phyloP scores from a whole-genome alignment of 2,797 vertebrate genomes.

The Thripadectes ignobilis region DNA sequence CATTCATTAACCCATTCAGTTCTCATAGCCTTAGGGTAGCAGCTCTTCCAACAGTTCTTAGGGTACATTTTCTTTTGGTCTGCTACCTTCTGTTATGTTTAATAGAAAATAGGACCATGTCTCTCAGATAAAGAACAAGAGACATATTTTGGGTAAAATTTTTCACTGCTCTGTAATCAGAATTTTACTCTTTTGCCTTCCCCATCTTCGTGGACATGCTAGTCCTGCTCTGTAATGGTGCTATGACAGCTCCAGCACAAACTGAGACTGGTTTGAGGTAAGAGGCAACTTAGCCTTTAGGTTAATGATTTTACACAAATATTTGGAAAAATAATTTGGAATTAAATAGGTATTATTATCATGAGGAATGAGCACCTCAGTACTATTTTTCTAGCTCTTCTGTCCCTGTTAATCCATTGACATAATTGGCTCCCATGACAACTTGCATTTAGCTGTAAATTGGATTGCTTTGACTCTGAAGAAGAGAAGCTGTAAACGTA shows the following conservation, averaged over 20 bases:
- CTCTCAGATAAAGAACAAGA: background rate
- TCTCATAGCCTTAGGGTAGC: background rate
- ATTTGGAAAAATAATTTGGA: background rate
- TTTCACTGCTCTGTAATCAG: background rate
- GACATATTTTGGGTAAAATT: background rate
- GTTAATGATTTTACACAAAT: background rate
- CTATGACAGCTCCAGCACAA: background rate
- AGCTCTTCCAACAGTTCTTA: background rate
- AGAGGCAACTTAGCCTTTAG: background rate
- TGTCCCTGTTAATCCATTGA: background rate
- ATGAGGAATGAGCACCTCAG: background rate
- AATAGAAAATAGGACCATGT: background rate
- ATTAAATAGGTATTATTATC: background rate
- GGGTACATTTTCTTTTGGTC: background rate
- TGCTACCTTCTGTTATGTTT: background rate
- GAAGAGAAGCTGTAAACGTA: background rate
- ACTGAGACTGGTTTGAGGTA: background rate
- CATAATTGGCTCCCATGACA: background rate
- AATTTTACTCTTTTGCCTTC: background rate
- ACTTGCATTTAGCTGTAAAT: background rate
- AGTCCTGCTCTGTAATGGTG: background rate
- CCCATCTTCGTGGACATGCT: background rate
- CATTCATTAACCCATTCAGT: background rate
- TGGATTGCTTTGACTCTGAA: background rate
- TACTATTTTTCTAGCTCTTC: background rate